A percentile compares a stretch with the other conserved stretches of the same genome.
phyloP scores from a whole-genome alignment of 2,888 invertebrate genomes.

The Cryptus armator region DNA sequence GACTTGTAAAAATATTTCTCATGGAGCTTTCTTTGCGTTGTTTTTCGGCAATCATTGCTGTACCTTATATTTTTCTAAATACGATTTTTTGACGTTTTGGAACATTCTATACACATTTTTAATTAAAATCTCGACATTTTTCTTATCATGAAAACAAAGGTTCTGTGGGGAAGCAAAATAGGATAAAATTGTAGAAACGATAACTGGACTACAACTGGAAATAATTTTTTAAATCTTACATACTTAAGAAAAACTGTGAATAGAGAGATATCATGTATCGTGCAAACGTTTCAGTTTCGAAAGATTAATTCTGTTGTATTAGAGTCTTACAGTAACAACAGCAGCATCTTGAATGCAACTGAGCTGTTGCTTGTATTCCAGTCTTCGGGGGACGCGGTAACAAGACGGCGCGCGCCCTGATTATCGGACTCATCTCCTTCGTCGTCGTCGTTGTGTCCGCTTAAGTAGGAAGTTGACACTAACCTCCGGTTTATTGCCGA shows the following conservation, averaged over 20 bases:
- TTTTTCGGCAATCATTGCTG: neutral
- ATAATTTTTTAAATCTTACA: neutral
- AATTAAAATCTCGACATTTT: neutral
- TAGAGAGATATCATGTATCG: neutral
- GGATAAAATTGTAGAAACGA: too few species aligned
- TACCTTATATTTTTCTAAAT: neutral
- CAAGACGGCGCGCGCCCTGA: constrained; percentile 75
- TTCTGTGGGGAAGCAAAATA: too few species aligned
- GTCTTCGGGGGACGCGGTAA: constrained; percentile 40
- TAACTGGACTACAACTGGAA: too few species aligned
- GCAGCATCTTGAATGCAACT: neutral
- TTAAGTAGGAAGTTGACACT: constrained; percentile 81
- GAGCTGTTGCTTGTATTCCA: constrained; percentile 3
- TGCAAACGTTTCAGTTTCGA: neutral
- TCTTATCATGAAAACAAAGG: too few species aligned
- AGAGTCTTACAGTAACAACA: too few species aligned
- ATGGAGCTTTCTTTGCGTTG: neutral
- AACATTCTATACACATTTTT: neutral
- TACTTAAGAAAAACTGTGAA: neutral
- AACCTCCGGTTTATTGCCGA: constrained; percentile 77
- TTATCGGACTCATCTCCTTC: constrained; percentile 74
- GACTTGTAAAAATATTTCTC: constrained; percentile 13
- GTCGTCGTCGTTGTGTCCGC: constrained; percentile 71
- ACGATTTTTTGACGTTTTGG: neutral
- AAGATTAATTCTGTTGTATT: neutral